Evolutionary conservation across 2,888 invertebrate genomes (phyloP), one percentile per base, ranked within the genome.

Genomic region (Dinocampus coccinellae): DNA sequence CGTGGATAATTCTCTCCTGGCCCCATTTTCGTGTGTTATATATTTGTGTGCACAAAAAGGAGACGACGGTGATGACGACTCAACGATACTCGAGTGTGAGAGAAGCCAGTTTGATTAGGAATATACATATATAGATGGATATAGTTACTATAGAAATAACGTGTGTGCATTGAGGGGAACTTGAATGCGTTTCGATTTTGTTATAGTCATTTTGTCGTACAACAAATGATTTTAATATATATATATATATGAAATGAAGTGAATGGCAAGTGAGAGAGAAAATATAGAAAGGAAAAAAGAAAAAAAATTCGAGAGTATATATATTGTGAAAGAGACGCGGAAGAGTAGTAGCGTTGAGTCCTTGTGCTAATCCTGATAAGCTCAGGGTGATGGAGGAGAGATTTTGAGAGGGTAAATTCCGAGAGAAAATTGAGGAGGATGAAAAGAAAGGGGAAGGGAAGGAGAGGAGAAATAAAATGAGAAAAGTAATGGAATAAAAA

Each of bases 81-180:
- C 3, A 6, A 22, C 16, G n/a, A 60, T 9, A 20, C 60, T 60
- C 39, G 16, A 52, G 62, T 57, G 57, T 39, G 53, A 52, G 55
- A 69, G 61, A 58, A 70, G 70, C 69, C 39, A 69, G 65, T 60
- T 66, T 70, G 65, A 70, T 70, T 70, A 70, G 65, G 53, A 16
- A 39, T 61, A 4, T 33, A 60, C 29, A 29, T 57, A 29, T n/a
- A n/a, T n/a, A n/a, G n/a, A n/a, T n/a, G n/a, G n/a, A n/a, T n/a
- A n/a, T n/a, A n/a, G 53, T 29, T 29, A 4, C 10, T n/a, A 62
- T n/a, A 16, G 26, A n/a, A 16, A 16, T 47, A 16, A n/a, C 2
- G n/a, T 34, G 33, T 53, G 42, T 66, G 52, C 52, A 61, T 66
- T 52, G 20, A 36, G 29, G 34, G 58, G 29, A 22, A 33, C 24